Base-by-base conservation (phyloP, 2,888 invertebrate genomes). In the Philereme vetulata region DNA sequence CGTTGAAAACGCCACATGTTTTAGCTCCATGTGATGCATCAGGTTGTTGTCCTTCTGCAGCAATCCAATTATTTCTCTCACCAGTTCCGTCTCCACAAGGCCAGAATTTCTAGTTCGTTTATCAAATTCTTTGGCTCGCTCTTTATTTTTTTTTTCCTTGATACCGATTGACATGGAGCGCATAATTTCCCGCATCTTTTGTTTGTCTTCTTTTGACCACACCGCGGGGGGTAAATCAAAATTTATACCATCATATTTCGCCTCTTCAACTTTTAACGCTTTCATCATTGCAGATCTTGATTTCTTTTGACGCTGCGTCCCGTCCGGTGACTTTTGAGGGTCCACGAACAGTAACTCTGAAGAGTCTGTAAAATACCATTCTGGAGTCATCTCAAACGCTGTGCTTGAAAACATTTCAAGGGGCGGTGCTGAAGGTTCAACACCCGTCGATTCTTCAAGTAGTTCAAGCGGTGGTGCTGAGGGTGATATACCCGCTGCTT, bases 1-100 rank as follows among this genome's bases (percentile, higher is more conserved):
- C 11, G 55, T 51, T 8, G 60, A 60, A 11, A 60, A 51, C 6
- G 54, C 60, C 8, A 60, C 21, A 46, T 60, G n/a, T 4, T 36
- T 42, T 7, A 60, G 34, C 10, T 45, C 35, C 54, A 55, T 54
- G 32, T 34, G 7, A 9, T 50, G 36, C 46, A 51, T 42, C 35
- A 60, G 21, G 11, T 60, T 47, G 0, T 4, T 46, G 7, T 60
- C 54, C 42, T 55, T 60, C n/a, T 51, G 50, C 46, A 54, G 21
- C 42, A 60, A 43, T 5, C 36, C 50, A 4, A 47, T 6, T 5
- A 60, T 42, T 5, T 60, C 60, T 10, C 50, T 33, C n/a, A n/a
- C 42, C 10, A 60, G 5, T 0, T 6, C n/a, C 21, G 8, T 47
- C 35, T 60, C 51, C 10, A 33, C 42, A 8, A 42, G 8, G 4